Conservation (phyloP, 2,113 vertebrate species). For the Gnathonemus longibarbis region DNA sequence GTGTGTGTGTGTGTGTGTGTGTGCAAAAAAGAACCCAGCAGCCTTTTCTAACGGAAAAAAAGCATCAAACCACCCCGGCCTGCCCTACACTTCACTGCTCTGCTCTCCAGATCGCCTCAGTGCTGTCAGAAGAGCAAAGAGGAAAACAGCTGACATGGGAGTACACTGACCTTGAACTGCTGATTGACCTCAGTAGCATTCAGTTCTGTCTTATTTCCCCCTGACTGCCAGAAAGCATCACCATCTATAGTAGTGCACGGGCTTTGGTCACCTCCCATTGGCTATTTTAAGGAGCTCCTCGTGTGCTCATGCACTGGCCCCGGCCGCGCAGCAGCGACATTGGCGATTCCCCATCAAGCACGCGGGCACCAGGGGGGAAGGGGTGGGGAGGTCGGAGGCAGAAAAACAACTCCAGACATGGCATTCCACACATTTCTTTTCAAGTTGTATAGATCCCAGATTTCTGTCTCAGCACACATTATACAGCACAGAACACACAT, state of each 20-base stretch:
- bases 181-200: constrained; percentile 68
- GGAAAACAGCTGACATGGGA: constrained; percentile 72
- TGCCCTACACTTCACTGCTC: constrained; percentile 3
- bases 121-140: constrained; percentile 33
- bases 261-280: constrained; percentile 65
- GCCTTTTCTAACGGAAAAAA: neutral
- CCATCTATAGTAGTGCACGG: constrained; percentile 96
- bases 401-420: neutral
- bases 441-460: neutral
- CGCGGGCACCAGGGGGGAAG: neutral
- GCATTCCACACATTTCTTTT: neutral
- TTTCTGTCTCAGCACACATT: constrained; percentile 19
- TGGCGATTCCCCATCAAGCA: constrained; percentile 38
- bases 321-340: constrained; percentile 59
- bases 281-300: constrained; percentile 84
- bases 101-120: constrained; percentile 30
- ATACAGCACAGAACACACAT: constrained; percentile 17
- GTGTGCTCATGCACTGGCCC: constrained; percentile 62
- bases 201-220: constrained; percentile 81
- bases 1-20: too few relatives aligned
- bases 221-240: constrained; percentile 74
- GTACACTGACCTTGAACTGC: constrained; percentile 83
- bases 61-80: neutral
- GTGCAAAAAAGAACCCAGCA: neutral
- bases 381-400: neutral